Conservation (phyloP, 2,797 vertebrate genomes). For the Trematomus bernacchii region DNA sequence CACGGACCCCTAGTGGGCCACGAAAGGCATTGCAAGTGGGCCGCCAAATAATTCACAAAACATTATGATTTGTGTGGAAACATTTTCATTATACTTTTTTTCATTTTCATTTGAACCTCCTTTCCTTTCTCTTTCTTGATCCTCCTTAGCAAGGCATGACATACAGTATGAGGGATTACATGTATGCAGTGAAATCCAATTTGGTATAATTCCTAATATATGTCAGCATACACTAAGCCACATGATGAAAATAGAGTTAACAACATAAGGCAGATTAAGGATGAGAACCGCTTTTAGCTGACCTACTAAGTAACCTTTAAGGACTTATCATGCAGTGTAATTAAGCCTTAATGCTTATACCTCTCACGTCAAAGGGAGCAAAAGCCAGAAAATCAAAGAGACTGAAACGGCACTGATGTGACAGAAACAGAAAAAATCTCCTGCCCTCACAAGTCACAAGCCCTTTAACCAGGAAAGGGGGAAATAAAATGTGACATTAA, state of each 20-base stretch:
- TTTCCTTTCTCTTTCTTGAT: too few relatives aligned
- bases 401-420: constrained; percentile 40
- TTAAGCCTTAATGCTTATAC: constrained; percentile 52
- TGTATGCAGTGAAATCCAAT: constrained; percentile 31
- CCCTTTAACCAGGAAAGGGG: constrained; percentile 26
- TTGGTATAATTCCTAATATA: constrained; percentile 25
- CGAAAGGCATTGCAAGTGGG: too few relatives aligned
- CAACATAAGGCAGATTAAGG: constrained; percentile 39
- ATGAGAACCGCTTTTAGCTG: constrained; percentile 44
- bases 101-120: too few relatives aligned
- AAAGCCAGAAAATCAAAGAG: constrained; percentile 61
- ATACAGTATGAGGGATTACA: constrained; percentile 26
- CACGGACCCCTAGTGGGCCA: too few relatives aligned
- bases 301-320: constrained; percentile 58
- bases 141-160: constrained; percentile 3
- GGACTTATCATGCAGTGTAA: constrained; percentile 45
- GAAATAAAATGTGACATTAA: constrained; percentile 57
- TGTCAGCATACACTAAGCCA: constrained; percentile 38
- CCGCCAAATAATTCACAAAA: too few relatives aligned
- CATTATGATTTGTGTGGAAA: too few relatives aligned
- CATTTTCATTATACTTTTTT: too few relatives aligned
- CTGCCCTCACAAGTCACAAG: constrained; percentile 37
- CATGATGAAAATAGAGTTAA: constrained; percentile 31
- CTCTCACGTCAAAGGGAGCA: constrained; percentile 62
- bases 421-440: constrained; percentile 47